phyloP scores from a whole-genome alignment of 2,113 vertebrate genomes.

The Podocnemis expansa region DNA sequence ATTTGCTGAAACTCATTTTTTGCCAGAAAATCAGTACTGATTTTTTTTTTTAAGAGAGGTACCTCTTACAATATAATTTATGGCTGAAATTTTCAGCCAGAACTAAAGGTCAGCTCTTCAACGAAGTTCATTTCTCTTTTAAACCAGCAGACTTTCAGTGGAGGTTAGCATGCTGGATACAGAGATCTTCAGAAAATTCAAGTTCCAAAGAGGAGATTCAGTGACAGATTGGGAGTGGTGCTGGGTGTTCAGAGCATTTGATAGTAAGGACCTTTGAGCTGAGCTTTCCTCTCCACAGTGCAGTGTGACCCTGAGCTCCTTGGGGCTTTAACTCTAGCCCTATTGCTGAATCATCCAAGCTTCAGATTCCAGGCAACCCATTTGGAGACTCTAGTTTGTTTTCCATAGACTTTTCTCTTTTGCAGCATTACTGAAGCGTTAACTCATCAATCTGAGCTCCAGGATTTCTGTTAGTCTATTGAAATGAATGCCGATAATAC shows the following conservation, averaged over 20 bases:
- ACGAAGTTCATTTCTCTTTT: neutral
- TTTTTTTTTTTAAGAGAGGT: neutral
- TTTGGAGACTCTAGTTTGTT: too few species aligned
- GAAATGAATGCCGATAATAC: neutral
- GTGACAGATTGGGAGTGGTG: neutral
- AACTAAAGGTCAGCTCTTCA: neutral
- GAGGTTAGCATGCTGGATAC: too few species aligned
- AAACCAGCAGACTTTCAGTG: too few species aligned
- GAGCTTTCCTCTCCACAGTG: rapidly evolving
- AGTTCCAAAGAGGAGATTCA: too few species aligned
- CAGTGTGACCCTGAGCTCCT: neutral
- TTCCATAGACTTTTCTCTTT: neutral
- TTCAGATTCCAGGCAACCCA: rapidly evolving
- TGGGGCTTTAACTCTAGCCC: neutral
- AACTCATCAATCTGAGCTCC: rapidly evolving
- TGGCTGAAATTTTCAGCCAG: neutral
- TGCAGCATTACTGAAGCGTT: rapidly evolving
- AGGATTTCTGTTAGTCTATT: neutral
- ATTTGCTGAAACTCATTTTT: neutral
- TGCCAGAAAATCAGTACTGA: neutral
- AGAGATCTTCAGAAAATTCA: neutral
- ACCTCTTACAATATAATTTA: neutral
- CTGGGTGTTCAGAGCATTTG: neutral
- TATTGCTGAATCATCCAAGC: neutral
- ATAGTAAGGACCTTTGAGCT: neutral